These are phyloP conservation scores for Agrotis puta DNA, from an alignment of 2,888 invertebrate genomes.

Conservation along the genomic window DNA sequence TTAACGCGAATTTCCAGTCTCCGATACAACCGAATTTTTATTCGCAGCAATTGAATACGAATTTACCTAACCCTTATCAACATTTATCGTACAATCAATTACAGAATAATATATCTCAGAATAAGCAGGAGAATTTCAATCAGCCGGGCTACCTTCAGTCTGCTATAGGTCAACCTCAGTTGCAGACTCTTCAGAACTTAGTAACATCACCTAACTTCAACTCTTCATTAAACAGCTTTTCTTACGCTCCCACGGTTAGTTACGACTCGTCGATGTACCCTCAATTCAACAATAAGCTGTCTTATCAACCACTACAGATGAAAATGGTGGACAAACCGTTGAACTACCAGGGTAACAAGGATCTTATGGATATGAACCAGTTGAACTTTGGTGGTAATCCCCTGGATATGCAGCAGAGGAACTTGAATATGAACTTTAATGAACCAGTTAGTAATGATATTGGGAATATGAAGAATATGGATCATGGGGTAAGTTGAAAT, in stretches of 20 bases:
- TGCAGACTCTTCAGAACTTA: slow-evolving; percentile 79
- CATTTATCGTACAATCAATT: slow-evolving; percentile 71
- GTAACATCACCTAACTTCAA: slow-evolving; percentile 82
- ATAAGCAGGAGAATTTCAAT: slow-evolving; percentile 71
- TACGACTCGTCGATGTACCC: slow-evolving; percentile 87
- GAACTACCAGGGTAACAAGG: slow-evolving; percentile 73
- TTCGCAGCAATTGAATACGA: slow-evolving; percentile 71
- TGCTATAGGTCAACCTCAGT: slow-evolving; percentile 80
- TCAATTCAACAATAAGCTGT: slow-evolving; percentile 79
- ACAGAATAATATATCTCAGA: slow-evolving; percentile 68
- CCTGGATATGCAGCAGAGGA: slow-evolving; percentile 77
- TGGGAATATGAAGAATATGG: slow-evolving; percentile 71
- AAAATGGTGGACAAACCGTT: slow-evolving; percentile 76
- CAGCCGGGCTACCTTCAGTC: slow-evolving; percentile 76
- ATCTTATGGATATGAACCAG: slow-evolving; percentile 73
- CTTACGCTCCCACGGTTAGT: slow-evolving; percentile 76
- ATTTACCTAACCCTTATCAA: slow-evolving; percentile 76
- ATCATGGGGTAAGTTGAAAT: slow-evolving; percentile 74
- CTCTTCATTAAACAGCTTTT: slow-evolving; percentile 79
- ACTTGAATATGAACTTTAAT: slow-evolving; percentile 72
- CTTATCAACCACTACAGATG: slow-evolving; percentile 78
- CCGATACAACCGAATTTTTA: slow-evolving; percentile 80
- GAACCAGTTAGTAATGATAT: slow-evolving; percentile 71
- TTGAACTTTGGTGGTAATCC: slow-evolving; percentile 73
- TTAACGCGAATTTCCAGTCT: slow-evolving; percentile 70